These are phyloP conservation scores for Platysteira castanea DNA, from an alignment of 2,113 vertebrate species.

Conservation along the genomic window DNA sequence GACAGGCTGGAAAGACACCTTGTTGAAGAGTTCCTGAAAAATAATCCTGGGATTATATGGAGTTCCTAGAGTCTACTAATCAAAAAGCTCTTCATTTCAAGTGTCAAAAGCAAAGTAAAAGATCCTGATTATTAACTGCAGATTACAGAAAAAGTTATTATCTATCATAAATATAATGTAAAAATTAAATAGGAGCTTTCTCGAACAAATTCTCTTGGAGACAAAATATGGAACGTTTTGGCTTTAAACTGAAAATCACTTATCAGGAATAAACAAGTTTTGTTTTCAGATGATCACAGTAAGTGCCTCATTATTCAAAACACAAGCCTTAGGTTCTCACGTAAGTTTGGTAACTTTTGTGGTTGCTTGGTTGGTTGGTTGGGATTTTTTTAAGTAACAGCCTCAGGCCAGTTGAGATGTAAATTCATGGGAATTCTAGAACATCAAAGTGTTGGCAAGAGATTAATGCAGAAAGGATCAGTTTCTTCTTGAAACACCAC, in stretches of 20 bases:
- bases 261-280: background rate
- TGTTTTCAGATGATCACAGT: background rate
- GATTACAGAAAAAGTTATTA: background rate
- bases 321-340: background rate
- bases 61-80: background rate
- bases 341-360: background rate
- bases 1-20: background rate
- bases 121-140: background rate
- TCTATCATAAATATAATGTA: background rate
- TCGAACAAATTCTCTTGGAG: background rate
- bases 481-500: slow-evolving; percentile 60
- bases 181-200: background rate
- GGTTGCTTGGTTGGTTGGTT: background rate
- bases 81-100: background rate
- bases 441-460: slow-evolving; percentile 27
- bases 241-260: background rate
- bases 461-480: slow-evolving; percentile 14
- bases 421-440: slow-evolving; percentile 52
- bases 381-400: background rate
- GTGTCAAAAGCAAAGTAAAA: background rate
- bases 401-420: slow-evolving; percentile 18
- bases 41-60: background rate
- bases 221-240: background rate
- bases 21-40: background rate
- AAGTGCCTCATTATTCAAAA: background rate